These are phyloP conservation scores for Mesitornis unicolor DNA, from an alignment of 2,113 vertebrate genomes.

Conservation along the genomic window DNA sequence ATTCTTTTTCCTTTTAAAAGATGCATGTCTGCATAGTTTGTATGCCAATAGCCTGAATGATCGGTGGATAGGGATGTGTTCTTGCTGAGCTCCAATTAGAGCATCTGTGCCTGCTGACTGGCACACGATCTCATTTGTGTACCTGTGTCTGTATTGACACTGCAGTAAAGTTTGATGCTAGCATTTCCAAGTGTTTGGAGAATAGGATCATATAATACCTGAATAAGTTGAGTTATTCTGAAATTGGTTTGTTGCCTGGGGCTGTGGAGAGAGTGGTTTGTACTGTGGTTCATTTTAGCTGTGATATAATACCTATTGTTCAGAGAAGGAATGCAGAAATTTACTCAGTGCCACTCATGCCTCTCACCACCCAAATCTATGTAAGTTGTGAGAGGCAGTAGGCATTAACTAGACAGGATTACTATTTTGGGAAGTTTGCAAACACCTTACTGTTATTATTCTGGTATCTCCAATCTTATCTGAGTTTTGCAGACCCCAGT, in stretches of 20 bases:
- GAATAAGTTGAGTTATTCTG: background rate
- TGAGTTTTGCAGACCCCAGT: background rate
- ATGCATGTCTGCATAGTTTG: background rate
- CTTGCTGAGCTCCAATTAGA: background rate
- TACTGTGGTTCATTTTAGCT: background rate
- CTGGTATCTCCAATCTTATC: background rate
- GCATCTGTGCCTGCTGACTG: background rate
- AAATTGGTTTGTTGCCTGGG: background rate
- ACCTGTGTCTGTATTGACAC: fast-evolving
- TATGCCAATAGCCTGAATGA: background rate
- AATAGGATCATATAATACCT: background rate
- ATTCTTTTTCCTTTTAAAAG: background rate
- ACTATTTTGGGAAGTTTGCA: background rate
- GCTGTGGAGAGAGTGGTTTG: background rate
- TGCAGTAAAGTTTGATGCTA: background rate
- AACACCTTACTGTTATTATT: background rate
- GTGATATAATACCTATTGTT: background rate
- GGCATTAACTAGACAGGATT: background rate
- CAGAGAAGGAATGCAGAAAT: background rate
- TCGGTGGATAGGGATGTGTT: background rate
- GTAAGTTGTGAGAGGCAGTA: background rate
- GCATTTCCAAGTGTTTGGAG: background rate
- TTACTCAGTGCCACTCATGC: background rate
- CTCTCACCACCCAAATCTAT: background rate
- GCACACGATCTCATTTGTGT: background rate